Conservation (phyloP, 1,140 invertebrate species). For the Probaryconus sp. region DNA sequence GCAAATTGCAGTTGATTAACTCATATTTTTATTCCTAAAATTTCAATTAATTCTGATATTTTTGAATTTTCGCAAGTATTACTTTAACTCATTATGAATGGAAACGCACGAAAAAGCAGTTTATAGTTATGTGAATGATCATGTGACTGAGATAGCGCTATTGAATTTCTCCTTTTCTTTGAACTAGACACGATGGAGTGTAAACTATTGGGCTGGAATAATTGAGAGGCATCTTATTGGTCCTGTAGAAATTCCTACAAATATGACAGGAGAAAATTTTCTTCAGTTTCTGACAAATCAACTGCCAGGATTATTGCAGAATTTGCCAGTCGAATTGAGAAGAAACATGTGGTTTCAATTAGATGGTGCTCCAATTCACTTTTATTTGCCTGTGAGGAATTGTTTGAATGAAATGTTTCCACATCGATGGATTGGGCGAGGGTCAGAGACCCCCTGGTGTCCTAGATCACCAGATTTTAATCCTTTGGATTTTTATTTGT, state of each 20-base stretch:
- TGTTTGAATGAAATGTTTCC: slow-evolving; percentile 3
- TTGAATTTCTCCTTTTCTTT: too few species aligned
- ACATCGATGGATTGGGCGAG: slow-evolving; percentile 51
- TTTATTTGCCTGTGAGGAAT: background rate
- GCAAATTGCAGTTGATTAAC: too few species aligned
- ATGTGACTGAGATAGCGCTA: too few species aligned
- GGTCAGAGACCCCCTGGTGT: slow-evolving; percentile 35
- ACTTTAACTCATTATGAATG: too few species aligned
- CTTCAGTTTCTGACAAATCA: slow-evolving; percentile 1
- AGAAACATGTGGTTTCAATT: slow-evolving; percentile 23
- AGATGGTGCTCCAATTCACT: slow-evolving; percentile 19
- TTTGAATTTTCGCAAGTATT: too few species aligned
- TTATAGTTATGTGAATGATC: too few species aligned
- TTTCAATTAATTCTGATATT: too few species aligned
- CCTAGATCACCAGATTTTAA: slow-evolving; percentile 58
- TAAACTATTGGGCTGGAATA: slow-evolving; percentile 33
- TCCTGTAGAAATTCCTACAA: slow-evolving; percentile 6
- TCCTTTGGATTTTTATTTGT: slow-evolving; percentile 44
- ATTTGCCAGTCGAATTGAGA: slow-evolving; percentile 1
- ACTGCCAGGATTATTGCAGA: slow-evolving; percentile 1
- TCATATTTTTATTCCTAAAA: too few species aligned
- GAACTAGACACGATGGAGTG: too few species aligned
- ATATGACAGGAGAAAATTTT: slow-evolving; percentile 2
- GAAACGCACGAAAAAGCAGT: too few species aligned
- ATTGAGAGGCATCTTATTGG: slow-evolving; percentile 3